Evolutionary conservation across 2,113 vertebrate genomes (phyloP).

Genomic region (Mormyrus lacerda): DNA sequence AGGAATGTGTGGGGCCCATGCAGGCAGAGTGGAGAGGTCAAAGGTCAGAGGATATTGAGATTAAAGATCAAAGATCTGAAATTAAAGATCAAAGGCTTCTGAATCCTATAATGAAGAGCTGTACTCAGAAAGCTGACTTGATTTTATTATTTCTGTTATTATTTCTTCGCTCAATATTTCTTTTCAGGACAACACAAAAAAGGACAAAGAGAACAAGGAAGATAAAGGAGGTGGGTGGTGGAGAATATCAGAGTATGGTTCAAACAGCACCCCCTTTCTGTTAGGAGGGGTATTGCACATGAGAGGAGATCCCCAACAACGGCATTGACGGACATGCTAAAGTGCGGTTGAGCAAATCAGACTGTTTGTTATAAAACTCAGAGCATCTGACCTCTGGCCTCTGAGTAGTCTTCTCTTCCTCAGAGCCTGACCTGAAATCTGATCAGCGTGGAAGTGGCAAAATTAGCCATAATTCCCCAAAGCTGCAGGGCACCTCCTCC

Average conservation of each 20-base stretch:
- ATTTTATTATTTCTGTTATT: not conserved
- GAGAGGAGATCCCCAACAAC: not conserved
- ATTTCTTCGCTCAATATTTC: not conserved
- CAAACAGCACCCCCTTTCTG: not conserved
- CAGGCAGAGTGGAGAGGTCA: not conserved
- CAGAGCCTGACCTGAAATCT: not conserved
- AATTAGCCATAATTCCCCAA: not conserved
- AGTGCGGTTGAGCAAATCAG: not conserved
- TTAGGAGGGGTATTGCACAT: not conserved
- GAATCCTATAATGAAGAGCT: not conserved
- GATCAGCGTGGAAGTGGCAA: not conserved
- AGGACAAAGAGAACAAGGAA: not conserved
- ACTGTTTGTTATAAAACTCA: not conserved
- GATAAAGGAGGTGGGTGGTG: not conserved
- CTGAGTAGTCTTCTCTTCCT: not conserved
- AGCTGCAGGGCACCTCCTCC: not conserved
- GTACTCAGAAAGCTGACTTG: not conserved
- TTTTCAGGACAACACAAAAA: not conserved
- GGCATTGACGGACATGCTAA: not conserved
- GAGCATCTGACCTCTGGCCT: not conserved
- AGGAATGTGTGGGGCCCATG: not conserved
- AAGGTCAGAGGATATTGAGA: not conserved
- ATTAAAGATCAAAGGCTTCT: not conserved
- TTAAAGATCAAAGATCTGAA: not conserved
- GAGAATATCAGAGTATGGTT: not conserved